phyloP scores from a whole-genome alignment of 2,888 invertebrate genomes.

The Thera obeliscata region DNA sequence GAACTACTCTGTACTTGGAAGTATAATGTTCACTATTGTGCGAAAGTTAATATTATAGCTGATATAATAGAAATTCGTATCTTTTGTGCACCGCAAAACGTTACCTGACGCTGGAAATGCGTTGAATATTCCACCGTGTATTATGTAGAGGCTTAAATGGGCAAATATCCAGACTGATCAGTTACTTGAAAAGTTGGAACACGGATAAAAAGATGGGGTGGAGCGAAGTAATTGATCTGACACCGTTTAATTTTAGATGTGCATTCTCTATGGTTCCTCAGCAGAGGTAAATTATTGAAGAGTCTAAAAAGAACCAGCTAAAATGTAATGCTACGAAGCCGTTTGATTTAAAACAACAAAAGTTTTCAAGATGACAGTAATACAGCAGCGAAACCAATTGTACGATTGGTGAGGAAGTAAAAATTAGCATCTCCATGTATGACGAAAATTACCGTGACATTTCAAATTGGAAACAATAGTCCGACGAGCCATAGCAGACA shows the following conservation, averaged over 20 bases:
- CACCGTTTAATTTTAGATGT: slow-evolving; percentile 33
- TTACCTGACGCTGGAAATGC: slow-evolving; percentile 76
- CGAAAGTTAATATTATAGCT: slow-evolving; percentile 82
- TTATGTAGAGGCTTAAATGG: slow-evolving; percentile 53
- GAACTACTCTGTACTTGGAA: slow-evolving; percentile 79
- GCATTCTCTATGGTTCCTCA: background rate
- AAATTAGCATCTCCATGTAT: slow-evolving; percentile 38
- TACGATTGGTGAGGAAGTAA: slow-evolving; percentile 37
- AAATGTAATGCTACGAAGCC: background rate
- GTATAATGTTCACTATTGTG: slow-evolving; percentile 80
- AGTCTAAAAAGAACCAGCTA: no score
- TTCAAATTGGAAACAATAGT: slow-evolving; percentile 67
- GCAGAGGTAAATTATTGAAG: no score
- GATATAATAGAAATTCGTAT: slow-evolving; percentile 76
- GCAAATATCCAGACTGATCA: slow-evolving; percentile 58
- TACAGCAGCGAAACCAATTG: slow-evolving; percentile 25
- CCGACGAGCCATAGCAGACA: slow-evolving; percentile 1
- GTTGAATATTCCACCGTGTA: slow-evolving; percentile 67
- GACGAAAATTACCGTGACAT: slow-evolving; percentile 58
- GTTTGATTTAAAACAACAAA: background rate
- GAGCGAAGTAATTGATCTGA: slow-evolving; percentile 72
- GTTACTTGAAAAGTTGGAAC: slow-evolving; percentile 58
- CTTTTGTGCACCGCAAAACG: slow-evolving; percentile 68
- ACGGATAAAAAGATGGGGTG: slow-evolving; percentile 60
- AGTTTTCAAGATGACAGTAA: slow-evolving; percentile 12